Conservation (phyloP, 2,888 invertebrate species). For the Heliconius cydno region DNA sequence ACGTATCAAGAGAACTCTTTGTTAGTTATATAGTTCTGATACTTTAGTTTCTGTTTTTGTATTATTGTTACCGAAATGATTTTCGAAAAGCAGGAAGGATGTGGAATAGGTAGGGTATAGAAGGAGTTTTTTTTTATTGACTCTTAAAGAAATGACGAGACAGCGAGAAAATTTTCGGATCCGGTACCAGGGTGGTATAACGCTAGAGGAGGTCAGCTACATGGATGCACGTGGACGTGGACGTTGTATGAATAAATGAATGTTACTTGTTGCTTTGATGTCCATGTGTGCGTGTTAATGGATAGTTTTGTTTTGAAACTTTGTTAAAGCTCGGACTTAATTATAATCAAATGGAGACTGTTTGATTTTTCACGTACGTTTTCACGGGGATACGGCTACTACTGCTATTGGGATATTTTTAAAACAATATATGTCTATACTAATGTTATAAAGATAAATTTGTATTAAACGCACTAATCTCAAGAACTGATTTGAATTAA, state of each 20-base stretch:
- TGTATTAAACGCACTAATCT: too few relatives aligned
- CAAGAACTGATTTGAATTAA: too few relatives aligned
- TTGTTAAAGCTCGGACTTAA: not conserved
- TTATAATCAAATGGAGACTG: not conserved
- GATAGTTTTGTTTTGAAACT: not conserved
- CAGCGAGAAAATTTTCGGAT: not conserved
- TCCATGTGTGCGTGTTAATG: not conserved
- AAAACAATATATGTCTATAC: too few relatives aligned
- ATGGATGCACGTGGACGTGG: not conserved
- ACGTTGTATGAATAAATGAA: too few relatives aligned
- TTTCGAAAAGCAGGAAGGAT: not conserved
- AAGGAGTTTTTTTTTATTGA: not conserved
- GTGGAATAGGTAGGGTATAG: not conserved
- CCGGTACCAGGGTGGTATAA: slow-evolving; percentile 9
- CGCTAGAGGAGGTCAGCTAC: not conserved
- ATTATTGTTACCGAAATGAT: slow-evolving; percentile 38
- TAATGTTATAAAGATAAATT: too few relatives aligned
- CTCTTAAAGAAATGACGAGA: not conserved
- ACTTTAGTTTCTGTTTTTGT: slow-evolving; percentile 44
- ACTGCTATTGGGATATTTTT: too few relatives aligned
- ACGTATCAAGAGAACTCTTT: not conserved
- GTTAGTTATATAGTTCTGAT: slow-evolving; percentile 40
- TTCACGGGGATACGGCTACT: not conserved
- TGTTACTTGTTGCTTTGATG: not conserved
- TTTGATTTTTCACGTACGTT: not conserved